Conservation (phyloP, 2,888 invertebrate genomes). For the Orthonevra nobilis region DNA sequence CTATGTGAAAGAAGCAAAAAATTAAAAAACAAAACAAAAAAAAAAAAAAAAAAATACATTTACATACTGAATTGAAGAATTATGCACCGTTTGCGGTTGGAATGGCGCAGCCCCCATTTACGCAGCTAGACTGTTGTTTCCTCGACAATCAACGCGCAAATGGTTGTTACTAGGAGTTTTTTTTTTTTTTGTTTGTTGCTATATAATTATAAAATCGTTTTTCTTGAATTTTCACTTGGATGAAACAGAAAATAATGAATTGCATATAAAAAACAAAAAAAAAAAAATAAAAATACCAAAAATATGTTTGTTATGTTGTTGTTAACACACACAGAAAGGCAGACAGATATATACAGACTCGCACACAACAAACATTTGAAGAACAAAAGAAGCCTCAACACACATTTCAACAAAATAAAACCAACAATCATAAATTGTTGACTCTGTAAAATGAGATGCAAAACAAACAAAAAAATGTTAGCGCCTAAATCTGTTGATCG, state of each 20-base stretch:
- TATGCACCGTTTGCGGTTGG: constrained; percentile 18
- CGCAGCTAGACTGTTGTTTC: too few relatives aligned
- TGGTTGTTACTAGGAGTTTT: constrained; percentile 38
- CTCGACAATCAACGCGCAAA: background rate
- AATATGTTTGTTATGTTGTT: constrained; percentile 33
- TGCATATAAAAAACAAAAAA: constrained; percentile 1
- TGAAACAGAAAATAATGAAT: too few relatives aligned
- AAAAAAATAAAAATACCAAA: constrained; percentile 34
- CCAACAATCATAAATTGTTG: constrained; percentile 43
- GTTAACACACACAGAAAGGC: background rate
- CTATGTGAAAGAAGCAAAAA: constrained; percentile 37
- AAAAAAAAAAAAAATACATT: constrained; percentile 13
- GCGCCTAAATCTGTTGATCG: constrained; percentile 23
- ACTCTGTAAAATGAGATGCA: too few relatives aligned
- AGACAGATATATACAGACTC: constrained; percentile 13
- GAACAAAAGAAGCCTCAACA: constrained; percentile 19
- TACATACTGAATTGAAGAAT: constrained; percentile 51
- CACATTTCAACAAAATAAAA: constrained; percentile 39
- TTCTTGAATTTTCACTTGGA: constrained; percentile 39
- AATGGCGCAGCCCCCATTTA: constrained; percentile 1
- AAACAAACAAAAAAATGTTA: constrained; percentile 19
- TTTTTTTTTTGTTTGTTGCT: constrained; percentile 18
- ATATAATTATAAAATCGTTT: too few relatives aligned
- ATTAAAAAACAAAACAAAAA: constrained; percentile 10
- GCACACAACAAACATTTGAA: constrained; percentile 10